Percentiles rank a stretch among this genome's conserved stretches.
These are phyloP conservation scores for Atta colombica DNA, from an alignment of 1,140 invertebrate genomes.

Conservation along the genomic window DNA sequence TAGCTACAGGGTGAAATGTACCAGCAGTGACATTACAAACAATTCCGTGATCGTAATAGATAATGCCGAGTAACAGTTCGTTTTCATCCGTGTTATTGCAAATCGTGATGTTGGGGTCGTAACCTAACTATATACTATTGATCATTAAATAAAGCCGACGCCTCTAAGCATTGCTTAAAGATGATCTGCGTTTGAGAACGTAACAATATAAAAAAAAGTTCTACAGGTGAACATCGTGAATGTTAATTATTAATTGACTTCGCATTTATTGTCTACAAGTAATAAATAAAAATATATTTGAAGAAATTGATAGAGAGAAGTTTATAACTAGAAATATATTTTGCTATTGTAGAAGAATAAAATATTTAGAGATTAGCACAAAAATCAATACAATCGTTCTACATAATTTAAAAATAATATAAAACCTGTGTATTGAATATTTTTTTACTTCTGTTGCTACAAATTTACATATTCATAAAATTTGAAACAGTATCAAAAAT, in stretches of 20 bases:
- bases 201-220: constrained; percentile 10
- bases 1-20: constrained; percentile 38
- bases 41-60: constrained; percentile 54
- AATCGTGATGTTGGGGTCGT: constrained; percentile 43
- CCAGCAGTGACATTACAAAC: constrained; percentile 68
- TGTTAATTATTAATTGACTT: constrained; percentile 28
- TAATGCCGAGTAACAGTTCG: constrained; percentile 52
- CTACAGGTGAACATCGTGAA: neutral
- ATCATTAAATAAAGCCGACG: constrained; percentile 58
- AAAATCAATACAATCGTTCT: too few species aligned
- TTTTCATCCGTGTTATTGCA: constrained; percentile 46
- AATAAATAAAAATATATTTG: constrained; percentile 10
- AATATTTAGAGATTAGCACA: neutral
- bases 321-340: too few species aligned
- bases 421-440: neutral
- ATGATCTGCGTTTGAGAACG: constrained; percentile 43
- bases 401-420: neutral
- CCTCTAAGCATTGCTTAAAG: constrained; percentile 45
- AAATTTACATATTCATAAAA: too few species aligned
- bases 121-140: constrained; percentile 36
- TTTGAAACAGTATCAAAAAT: too few species aligned
- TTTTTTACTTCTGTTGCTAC: neutral
- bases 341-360: neutral
- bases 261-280: neutral
- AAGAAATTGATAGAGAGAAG: constrained; percentile 8